These are phyloP conservation scores for Microhierax caerulescens DNA, from an alignment of 2,797 vertebrate genomes.

Conservation along the genomic window DNA sequence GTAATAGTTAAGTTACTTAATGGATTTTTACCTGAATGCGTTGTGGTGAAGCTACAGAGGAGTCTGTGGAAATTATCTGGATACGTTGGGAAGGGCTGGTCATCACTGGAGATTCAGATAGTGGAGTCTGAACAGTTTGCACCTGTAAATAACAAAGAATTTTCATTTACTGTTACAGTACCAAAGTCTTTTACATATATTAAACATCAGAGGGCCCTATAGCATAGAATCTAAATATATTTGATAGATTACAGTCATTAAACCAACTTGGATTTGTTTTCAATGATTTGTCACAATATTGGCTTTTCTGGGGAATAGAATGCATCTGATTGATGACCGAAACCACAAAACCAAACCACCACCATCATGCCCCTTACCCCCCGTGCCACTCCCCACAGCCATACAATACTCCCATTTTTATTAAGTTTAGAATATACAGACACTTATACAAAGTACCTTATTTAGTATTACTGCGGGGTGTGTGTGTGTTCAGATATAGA, in stretches of 20 bases:
- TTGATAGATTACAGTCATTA: not conserved
- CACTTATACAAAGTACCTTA: not conserved
- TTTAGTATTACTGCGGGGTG: not conserved
- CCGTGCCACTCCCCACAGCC: not conserved
- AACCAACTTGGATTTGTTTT: not conserved
- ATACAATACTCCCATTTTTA: not conserved
- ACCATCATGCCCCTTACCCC: not conserved
- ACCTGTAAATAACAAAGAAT: constrained; percentile 69
- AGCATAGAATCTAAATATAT: not conserved
- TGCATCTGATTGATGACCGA: not conserved
- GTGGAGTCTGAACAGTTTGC: constrained; percentile 76
- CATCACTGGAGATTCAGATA: constrained; percentile 89
- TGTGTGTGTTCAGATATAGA: not conserved
- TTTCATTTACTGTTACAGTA: not conserved
- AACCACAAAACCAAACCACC: not conserved
- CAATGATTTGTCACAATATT: not conserved
- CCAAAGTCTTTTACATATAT: not conserved
- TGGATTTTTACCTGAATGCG: constrained; percentile 87
- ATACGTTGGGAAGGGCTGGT: constrained; percentile 91
- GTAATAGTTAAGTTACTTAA: not conserved
- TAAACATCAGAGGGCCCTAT: not conserved
- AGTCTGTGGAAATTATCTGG: constrained; percentile 92
- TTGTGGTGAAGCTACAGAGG: constrained; percentile 86
- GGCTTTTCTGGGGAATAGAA: not conserved
- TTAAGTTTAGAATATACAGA: not conserved